phyloP scores from a whole-genome alignment of 2,888 invertebrate genomes.

The Melitaea athalia region DNA sequence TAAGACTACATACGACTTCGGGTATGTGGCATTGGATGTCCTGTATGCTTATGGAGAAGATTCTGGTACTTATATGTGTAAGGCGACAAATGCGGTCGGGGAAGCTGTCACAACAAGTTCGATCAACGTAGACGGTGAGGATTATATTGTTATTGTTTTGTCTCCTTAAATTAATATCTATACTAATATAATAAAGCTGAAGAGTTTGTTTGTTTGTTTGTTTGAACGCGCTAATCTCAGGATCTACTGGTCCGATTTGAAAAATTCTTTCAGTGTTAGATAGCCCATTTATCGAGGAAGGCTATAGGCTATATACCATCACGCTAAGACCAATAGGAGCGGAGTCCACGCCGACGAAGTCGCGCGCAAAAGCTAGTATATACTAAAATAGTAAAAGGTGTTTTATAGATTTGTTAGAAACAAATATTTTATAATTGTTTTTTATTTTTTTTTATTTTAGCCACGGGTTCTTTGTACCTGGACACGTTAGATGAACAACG shows the following conservation, averaged over 20 bases:
- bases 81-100: conserved; percentile 96
- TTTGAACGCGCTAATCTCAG: too few species aligned
- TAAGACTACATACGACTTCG: conserved; percentile 98
- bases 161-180: too few species aligned
- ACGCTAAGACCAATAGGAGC: too few species aligned
- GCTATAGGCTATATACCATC: too few species aligned
- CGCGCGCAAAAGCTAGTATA: too few species aligned
- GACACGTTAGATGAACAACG: conserved; percentile 96
- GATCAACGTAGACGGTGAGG: conserved; percentile 91
- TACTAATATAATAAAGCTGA: too few species aligned
- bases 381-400: not conserved
- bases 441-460: conserved; percentile 69
- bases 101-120: conserved; percentile 97
- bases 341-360: too few species aligned
- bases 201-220: too few species aligned
- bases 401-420: too few species aligned
- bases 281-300: too few species aligned
- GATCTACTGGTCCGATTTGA: too few species aligned
- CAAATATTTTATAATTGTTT: not conserved
- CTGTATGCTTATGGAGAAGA: conserved; percentile 98
- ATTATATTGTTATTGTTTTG: not conserved
- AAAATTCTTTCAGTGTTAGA: too few species aligned
- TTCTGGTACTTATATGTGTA: conserved; percentile 97
- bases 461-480: conserved; percentile 91
- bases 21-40: conserved; percentile 97